These are phyloP conservation scores for Xanthostigma xanthostigma DNA, from an alignment of 2,888 invertebrate genomes.

Conservation along the genomic window DNA sequence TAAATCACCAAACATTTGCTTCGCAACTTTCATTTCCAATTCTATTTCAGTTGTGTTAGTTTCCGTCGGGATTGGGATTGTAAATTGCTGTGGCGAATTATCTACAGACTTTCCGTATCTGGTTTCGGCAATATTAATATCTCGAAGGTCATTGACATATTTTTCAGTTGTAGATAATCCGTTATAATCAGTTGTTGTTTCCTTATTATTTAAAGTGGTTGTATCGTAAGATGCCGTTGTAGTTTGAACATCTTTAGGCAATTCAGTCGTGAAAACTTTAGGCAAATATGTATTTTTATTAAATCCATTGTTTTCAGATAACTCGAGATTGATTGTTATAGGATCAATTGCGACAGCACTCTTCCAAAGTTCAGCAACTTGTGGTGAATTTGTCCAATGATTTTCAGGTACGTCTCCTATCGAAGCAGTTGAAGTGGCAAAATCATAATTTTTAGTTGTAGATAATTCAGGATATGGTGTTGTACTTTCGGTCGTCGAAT, in stretches of 20 bases:
- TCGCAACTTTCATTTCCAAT: constrained; percentile 51
- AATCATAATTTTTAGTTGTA: constrained; percentile 21
- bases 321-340: constrained; percentile 49
- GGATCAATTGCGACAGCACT: constrained; percentile 58
- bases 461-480: constrained; percentile 8
- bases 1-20: constrained; percentile 59
- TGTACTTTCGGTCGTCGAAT: constrained; percentile 8
- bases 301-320: constrained; percentile 16
- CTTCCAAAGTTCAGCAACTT: constrained; percentile 45
- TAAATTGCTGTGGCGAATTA: constrained; percentile 14
- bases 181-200: constrained; percentile 11
- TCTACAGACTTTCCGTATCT: neutral
- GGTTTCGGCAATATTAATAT: constrained; percentile 1
- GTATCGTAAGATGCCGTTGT: constrained; percentile 12
- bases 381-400: constrained; percentile 25
- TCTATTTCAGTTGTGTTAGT: constrained; percentile 49
- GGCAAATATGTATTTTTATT: constrained; percentile 28
- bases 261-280: constrained; percentile 18
- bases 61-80: constrained; percentile 31
- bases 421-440: constrained; percentile 22
- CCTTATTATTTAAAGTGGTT: constrained; percentile 12
- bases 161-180: too few species aligned
- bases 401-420: constrained; percentile 23
- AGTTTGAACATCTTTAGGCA: constrained; percentile 9
- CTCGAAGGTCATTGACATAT: too few species aligned